These are phyloP conservation scores for Chondrilla cf. caribensis DNA, from an alignment of 37 sponge, comb jelly and placozoan genomes.

Conservation along the genomic window DNA sequence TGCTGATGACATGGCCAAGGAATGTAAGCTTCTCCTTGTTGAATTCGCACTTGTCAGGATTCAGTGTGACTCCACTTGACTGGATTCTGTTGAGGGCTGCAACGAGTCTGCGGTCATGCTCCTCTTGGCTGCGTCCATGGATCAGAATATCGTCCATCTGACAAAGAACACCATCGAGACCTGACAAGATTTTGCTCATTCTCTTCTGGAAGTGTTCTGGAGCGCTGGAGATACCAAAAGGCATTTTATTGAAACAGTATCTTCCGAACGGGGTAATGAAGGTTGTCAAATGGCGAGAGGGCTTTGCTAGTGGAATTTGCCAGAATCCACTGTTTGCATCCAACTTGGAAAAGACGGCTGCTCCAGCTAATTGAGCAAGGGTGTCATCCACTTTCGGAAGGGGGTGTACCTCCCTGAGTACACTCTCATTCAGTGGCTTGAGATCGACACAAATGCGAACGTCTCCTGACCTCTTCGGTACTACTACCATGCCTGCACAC, in stretches of 20 bases:
- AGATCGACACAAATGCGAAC: constrained; percentile 55
- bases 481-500: constrained; percentile 60
- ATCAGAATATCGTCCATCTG: constrained; percentile 47
- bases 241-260: constrained; percentile 4
- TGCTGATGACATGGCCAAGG: constrained; percentile 35
- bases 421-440: constrained; percentile 39
- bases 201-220: constrained; percentile 32
- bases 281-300: not conserved
- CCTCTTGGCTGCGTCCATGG: constrained; percentile 29
- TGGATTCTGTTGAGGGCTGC: constrained; percentile 31
- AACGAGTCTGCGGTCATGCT: constrained; percentile 30
- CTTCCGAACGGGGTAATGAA: constrained; percentile 28
- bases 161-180: constrained; percentile 38
- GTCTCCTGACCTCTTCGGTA: constrained; percentile 29
- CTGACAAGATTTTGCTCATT: constrained; percentile 30
- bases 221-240: constrained; percentile 18
- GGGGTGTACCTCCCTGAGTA: constrained; percentile 47
- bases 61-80: constrained; percentile 18
- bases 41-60: constrained; percentile 46
- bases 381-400: constrained; percentile 58
- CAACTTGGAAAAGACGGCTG: constrained; percentile 38
- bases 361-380: constrained; percentile 48
- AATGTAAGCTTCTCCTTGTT: not conserved
- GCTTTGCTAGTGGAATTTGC: constrained; percentile 33
- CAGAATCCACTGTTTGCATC: constrained; percentile 60